Evolutionary conservation across 2,888 invertebrate genomes (phyloP), one percentile per base, ranked within the genome.

Genomic region (Drosophila phalerata): DNA sequence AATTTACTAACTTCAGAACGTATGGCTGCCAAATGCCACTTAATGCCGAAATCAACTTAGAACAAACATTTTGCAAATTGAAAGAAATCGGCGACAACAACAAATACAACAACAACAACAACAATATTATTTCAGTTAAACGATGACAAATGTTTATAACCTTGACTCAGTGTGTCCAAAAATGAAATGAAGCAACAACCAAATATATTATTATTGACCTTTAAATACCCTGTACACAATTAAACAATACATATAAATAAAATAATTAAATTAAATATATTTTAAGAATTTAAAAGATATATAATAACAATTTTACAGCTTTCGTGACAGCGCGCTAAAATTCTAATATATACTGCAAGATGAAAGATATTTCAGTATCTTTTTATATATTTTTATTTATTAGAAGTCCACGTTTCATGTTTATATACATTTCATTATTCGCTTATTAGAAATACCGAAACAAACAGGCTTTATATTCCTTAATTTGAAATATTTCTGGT

Each of bases 121-220:
- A 22, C 6, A 28, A 47, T 15, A 62, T 17, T 53, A 25, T 76
- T 58, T 68, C 73, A 64, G 53, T 69, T 89, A 85, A 85, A 85
- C 73, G 71, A 89, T 89, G 85, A 85, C 84, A 89, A 85, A 85
- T 85, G 85, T 52, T 58, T 42, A 47, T 52, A 81, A 82, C 85
- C 89, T 85, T 85, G 89, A 85, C 85, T 77, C 73, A 68, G 69
- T 60, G 67, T 58, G 40, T 53, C 51, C 52, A 56, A 64, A 67
- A 42, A 60, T 65, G 32, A 69, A 51, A 30, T 45, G 56, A 52
- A 57, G 64, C 40, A 53, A 37, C 61, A 45, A 53, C 32, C n/a
- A n/a, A 34, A 47, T 60, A 78, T 61, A 19, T 13, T 22, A 1
- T 19, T 11, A 22, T 25, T 3, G 13, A 22, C 42, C 0, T 11